Percentiles rank a stretch among this genome's conserved stretches.
Conservation (phyloP, 2,888 invertebrate species). For the Lithophane leautieri region DNA sequence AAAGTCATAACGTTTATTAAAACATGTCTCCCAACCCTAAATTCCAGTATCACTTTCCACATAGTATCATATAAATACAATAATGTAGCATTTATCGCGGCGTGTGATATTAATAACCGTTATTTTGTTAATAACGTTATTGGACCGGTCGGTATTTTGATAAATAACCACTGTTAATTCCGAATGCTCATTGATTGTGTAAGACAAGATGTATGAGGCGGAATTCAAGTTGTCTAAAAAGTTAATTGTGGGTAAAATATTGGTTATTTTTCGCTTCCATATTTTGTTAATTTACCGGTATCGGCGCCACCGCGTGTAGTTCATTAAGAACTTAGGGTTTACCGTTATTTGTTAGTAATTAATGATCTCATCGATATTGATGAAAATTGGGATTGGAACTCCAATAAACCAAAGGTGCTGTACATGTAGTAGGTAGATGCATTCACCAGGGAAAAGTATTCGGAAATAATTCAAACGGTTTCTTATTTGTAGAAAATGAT, state of each 20-base stretch:
- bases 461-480: background rate
- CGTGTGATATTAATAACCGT: slow-evolving; percentile 55
- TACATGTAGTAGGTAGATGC: background rate
- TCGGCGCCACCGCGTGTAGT: slow-evolving; percentile 5
- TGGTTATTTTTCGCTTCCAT: slow-evolving; percentile 47
- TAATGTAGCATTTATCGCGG: slow-evolving; percentile 33
- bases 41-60: slow-evolving; percentile 52
- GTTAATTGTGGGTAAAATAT: slow-evolving; percentile 52
- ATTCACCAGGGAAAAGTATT: background rate
- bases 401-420: background rate
- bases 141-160: slow-evolving; percentile 45
- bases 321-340: background rate
- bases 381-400: background rate
- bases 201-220: slow-evolving; percentile 41
- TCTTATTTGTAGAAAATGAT: background rate
- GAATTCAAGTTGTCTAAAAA: slow-evolving; percentile 23
- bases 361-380: background rate
- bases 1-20: slow-evolving; percentile 8
- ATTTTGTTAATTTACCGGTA: slow-evolving; percentile 35
- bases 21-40: slow-evolving; percentile 18
- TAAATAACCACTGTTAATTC: slow-evolving; percentile 42
- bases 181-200: slow-evolving; percentile 39
- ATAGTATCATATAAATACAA: slow-evolving; percentile 56
- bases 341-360: background rate
- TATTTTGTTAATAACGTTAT: slow-evolving; percentile 62